These are phyloP conservation scores for Xestia xanthographa DNA, from an alignment of 2,888 invertebrate genomes.

Conservation along the genomic window DNA sequence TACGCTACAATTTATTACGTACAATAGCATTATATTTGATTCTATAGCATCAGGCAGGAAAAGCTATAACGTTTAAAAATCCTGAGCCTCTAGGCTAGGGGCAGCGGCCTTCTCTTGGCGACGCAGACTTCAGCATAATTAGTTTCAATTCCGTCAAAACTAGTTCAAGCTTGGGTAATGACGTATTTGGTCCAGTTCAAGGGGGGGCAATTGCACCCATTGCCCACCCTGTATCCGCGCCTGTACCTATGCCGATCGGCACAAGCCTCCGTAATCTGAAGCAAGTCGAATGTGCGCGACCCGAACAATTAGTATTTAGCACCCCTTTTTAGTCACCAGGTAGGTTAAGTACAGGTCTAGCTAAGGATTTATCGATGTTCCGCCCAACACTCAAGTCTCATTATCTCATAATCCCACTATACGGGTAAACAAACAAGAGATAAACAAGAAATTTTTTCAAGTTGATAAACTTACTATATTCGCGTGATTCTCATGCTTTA, in stretches of 20 bases:
- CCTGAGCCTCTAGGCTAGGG: no score
- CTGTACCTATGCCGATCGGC: neutral
- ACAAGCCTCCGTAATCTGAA: neutral
- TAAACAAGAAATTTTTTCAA: neutral
- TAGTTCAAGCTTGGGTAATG: no score
- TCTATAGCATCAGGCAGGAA: no score
- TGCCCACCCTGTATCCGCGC: no score
- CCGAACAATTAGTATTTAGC: neutral
- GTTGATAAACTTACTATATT: slow-evolving; percentile 71
- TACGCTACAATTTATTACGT: no score
- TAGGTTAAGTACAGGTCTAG: neutral
- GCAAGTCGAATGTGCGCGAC: neutral
- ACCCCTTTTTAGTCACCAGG: neutral
- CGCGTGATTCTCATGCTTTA: slow-evolving; percentile 78
- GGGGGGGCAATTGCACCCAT: no score
- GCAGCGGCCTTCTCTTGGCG: no score
- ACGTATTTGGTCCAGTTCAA: no score
- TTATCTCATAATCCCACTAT: neutral
- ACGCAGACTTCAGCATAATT: no score
- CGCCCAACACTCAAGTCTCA: neutral
- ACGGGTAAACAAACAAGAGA: neutral
- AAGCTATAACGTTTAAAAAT: no score
- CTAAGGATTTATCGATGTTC: neutral
- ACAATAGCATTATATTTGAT: no score
- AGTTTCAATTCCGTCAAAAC: no score